Evolutionary conservation across 1,140 invertebrate species (phyloP), one percentile per base, ranked within the genome.

Genomic region (Daktulosphaira vitifoliae): DNA sequence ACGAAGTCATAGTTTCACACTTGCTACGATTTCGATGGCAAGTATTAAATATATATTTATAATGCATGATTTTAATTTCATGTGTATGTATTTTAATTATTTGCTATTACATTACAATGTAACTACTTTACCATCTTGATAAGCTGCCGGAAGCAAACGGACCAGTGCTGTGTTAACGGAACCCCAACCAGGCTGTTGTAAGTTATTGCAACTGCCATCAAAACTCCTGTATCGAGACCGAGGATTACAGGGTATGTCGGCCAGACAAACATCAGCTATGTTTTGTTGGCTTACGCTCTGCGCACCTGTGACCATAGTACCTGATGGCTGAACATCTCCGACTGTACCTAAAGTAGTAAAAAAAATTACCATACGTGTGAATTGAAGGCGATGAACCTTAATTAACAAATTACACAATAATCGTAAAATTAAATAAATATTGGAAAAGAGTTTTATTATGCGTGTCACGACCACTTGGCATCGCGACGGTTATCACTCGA

Each of bases 141-240:
- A 88, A 69, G 76, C 78, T 2, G 86, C 79, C 56, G 80, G 79
- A 37, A 88, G 71, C 37, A 88, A 73, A 65, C 87, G 73, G 54
- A 79, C 79, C 69, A 83, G 81, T 3, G 78, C 79, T 13, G 78
- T 81, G 13, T 81, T 78, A 2, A 78, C 73, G 68, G 79, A 75
- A 3, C 82, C 82, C 76, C 76, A 79, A 26, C 76, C 77, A 1
- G 77, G 78, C 20, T 83, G 71, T 13, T 76, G 70, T 0, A 81
- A 72, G 71, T 89, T 87, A 72, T 90, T 90, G 72, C 88, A 90
- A 16, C 82, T 82, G 6, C 87, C 88, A 72, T 89, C 85, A 42
- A 81, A 76, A 5, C 77, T 81, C 13, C 88, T 74, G 71, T 82
- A 87, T 65, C 77, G 79, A 29, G 75, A 69, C 6, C 50, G 56